A percentile compares a stretch with the other conserved stretches of the same genome.
phyloP scores from a whole-genome alignment of 2,797 vertebrate species.

The Leontocebus nigricollis region DNA sequence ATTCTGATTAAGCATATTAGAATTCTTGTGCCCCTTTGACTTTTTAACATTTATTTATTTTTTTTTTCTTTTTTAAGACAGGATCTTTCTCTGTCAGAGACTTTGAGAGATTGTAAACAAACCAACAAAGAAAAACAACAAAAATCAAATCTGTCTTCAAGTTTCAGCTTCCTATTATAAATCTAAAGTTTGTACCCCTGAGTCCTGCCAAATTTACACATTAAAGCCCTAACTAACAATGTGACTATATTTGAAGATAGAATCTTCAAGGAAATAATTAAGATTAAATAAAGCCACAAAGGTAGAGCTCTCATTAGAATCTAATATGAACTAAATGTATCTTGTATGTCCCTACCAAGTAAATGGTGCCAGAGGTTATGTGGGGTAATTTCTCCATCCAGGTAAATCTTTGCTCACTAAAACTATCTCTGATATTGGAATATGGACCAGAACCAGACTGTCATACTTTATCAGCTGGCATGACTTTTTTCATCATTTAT shows the following conservation, averaged over 20 bases:
- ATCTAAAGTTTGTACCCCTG: background rate
- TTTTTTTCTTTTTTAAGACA: too few relatives aligned
- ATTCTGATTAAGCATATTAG: too few relatives aligned
- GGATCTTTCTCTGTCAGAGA: too few relatives aligned
- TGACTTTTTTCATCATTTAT: background rate
- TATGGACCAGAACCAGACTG: background rate
- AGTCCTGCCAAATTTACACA: too few relatives aligned
- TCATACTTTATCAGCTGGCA: background rate
- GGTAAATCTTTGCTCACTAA: background rate
- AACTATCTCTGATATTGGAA: background rate
- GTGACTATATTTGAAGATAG: too few relatives aligned
- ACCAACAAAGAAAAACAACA: background rate
- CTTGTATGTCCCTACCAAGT: background rate
- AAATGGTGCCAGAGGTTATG: background rate
- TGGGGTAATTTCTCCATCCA: background rate
- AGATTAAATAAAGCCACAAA: too few relatives aligned
- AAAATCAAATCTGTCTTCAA: background rate
- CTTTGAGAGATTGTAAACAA: background rate
- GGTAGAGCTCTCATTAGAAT: too few relatives aligned
- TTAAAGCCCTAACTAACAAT: too few relatives aligned
- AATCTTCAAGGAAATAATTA: too few relatives aligned
- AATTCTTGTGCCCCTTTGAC: too few relatives aligned
- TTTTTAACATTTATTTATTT: too few relatives aligned
- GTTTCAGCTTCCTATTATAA: background rate
- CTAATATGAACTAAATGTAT: too few relatives aligned